phyloP scores from a whole-genome alignment of 2,797 vertebrate species.

The Myripristis murdjan region DNA sequence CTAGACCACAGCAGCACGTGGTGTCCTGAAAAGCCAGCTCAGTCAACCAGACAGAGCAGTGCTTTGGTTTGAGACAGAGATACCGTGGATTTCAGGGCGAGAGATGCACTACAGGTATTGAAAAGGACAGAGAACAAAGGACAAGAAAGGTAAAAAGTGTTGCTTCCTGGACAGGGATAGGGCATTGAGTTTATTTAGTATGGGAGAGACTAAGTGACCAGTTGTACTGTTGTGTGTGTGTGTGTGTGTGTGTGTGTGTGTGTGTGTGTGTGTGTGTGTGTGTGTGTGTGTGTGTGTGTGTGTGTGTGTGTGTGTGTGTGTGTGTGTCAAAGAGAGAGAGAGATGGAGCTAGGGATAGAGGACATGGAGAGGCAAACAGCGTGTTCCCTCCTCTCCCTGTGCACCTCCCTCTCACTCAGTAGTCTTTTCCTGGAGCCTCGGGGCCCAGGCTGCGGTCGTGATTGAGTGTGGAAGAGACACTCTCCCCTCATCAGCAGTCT shows the following conservation, averaged over 20 bases:
- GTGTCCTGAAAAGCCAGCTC: constrained; percentile 39
- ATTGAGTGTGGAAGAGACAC: constrained; percentile 75
- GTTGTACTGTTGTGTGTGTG: constrained; percentile 7
- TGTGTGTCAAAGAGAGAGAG: constrained; percentile 16
- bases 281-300: too few relatives aligned
- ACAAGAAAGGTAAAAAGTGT: background rate
- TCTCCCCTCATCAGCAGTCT: constrained; percentile 79
- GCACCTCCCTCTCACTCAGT: constrained; percentile 53
- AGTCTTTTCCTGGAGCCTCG: constrained; percentile 60
- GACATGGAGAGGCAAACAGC: constrained; percentile 51
- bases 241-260: constrained; percentile 1
- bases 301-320: too few relatives aligned
- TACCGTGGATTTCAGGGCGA: background rate
- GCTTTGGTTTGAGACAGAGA: constrained; percentile 26
- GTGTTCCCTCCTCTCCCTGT: constrained; percentile 35
- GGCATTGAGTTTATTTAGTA: constrained; percentile 10
- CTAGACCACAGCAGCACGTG: constrained; percentile 32
- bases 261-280: background rate
- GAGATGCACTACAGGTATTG: background rate
- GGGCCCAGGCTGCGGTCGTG: constrained; percentile 59
- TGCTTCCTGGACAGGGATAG: background rate
- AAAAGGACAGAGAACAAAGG: background rate
- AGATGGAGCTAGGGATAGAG: constrained; percentile 45
- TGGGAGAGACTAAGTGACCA: constrained; percentile 11
- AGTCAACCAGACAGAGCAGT: constrained; percentile 19